Evolutionary conservation across 2,888 invertebrate species (phyloP), one percentile per base, ranked within the genome.

Genomic region (Thymelicus lineola): DNA sequence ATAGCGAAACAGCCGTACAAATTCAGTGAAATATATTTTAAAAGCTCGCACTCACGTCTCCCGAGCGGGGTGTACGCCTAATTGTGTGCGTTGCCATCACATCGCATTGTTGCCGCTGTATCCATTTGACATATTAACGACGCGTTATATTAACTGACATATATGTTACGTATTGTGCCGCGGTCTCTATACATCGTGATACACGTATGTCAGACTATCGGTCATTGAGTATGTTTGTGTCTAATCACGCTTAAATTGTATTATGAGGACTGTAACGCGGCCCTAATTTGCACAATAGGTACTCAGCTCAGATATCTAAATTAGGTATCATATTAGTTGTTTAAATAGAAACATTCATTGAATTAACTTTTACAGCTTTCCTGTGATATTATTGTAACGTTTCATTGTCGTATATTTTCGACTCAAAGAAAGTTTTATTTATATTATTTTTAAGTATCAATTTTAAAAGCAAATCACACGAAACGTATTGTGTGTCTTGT

Each of bases 101-200:
- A 76, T 77, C 73, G 81, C 82, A 86, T 89, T 89, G 88, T 89
- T 89, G 87, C 85, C 85, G 82, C 85, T 84, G 86, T 88, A 88
- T 86, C 87, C 87, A 86, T 88, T 87, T 87, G 88, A 88, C 86
- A 87, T 87, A 87, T 88, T 84, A 86, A 85, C 85, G 83, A 77
- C 79, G 83, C 79, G 80, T 80, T 82, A 81, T 82, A 82, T 81
- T 82, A 82, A 79, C 68, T 68, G 68, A 62, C 55, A 70, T 70
- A 58, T 62, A 66, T n/a, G 50, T 66, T 59, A 20, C 53, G 20
- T 45, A 38, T 55, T 42, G 36, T 50, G 17, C 20, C 20, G 57
- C 28, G 28, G 28, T 35, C 28, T 9, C 9, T 58, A 15, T 28
- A 68, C 45, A 46, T 35, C 17, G 20, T 35, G 45, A 42, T 48